Conservation (phyloP, 92 coral and sea anemone species). For the Paramuricea clavata region DNA sequence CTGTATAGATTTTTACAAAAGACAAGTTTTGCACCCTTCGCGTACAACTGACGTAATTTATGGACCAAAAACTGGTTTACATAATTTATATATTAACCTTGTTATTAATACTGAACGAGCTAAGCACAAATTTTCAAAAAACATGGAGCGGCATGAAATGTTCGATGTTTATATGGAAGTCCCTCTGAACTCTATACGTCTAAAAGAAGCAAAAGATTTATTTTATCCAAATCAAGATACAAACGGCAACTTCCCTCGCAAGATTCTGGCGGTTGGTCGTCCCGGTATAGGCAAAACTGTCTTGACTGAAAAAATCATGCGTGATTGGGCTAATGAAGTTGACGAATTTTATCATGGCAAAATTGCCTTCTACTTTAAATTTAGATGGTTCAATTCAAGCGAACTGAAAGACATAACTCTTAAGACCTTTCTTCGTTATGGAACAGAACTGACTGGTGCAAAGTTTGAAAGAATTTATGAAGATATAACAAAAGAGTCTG, state of each 20-base stretch:
- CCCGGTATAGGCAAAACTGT: constrained; percentile 77
- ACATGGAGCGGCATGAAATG: constrained; percentile 51
- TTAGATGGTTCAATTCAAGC: constrained; percentile 60
- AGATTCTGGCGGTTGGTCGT: constrained; percentile 66
- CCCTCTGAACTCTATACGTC: constrained; percentile 28
- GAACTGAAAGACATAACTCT: constrained; percentile 44
- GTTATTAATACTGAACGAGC: constrained; percentile 16
- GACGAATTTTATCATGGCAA: constrained; percentile 27
- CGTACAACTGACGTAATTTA: too few species aligned
- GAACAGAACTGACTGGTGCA: not conserved
- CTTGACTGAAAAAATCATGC: constrained; percentile 59
- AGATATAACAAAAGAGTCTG: constrained; percentile 29
- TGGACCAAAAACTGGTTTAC: too few species aligned
- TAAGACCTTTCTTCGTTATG: constrained; percentile 32
- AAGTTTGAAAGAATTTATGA: not conserved
- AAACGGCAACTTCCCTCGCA: constrained; percentile 29
- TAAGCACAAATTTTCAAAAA: not conserved
- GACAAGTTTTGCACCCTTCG: too few species aligned
- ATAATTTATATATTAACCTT: not conserved
- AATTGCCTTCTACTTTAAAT: constrained; percentile 47
- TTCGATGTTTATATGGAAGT: constrained; percentile 44
- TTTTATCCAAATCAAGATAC: constrained; percentile 54
- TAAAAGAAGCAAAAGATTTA: constrained; percentile 48
- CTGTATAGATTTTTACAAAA: too few species aligned
- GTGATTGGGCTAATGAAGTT: constrained; percentile 50